phyloP scores from a whole-genome alignment of 64 coral and sea anemone genomes.

The Stylophora pistillata region DNA sequence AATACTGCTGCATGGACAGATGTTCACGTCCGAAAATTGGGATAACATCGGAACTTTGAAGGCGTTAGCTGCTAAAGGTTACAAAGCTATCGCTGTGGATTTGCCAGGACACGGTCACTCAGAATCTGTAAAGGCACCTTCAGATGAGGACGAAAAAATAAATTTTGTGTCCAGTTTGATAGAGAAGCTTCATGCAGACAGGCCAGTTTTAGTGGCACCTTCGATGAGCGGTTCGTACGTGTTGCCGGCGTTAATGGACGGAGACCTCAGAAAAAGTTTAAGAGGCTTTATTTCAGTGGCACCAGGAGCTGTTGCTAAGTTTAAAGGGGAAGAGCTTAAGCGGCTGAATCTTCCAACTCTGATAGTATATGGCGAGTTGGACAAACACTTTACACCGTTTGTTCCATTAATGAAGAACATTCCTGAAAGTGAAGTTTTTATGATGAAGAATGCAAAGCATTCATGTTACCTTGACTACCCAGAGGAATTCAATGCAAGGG shows the following conservation, averaged over 20 bases:
- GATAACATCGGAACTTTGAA: constrained; percentile 72
- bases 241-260: constrained; percentile 69
- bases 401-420: constrained; percentile 66
- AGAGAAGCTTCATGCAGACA: constrained; percentile 3
- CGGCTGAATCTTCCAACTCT: constrained; percentile 56
- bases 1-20: constrained; percentile 74
- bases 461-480: constrained; percentile 87
- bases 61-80: constrained; percentile 54
- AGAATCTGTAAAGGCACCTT: neutral
- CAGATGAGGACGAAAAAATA: constrained; percentile 23
- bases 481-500: constrained; percentile 62
- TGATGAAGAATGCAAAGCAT: constrained; percentile 73
- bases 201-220: constrained; percentile 78
- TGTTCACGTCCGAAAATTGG: constrained; percentile 82
- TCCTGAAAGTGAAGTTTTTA: constrained; percentile 56
- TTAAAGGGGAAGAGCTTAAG: constrained; percentile 34
- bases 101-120: constrained; percentile 80
- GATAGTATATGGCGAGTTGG: constrained; percentile 74
- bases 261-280: constrained; percentile 16
- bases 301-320: constrained; percentile 50
- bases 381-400: constrained; percentile 6
- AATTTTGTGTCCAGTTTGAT: constrained; percentile 68
- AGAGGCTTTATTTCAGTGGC: constrained; percentile 82
- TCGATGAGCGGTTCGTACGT: constrained; percentile 85
- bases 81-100: constrained; percentile 79